Evolutionary conservation across 2,888 invertebrate genomes (phyloP).

Genomic region (Gisinianus flammeolus): DNA sequence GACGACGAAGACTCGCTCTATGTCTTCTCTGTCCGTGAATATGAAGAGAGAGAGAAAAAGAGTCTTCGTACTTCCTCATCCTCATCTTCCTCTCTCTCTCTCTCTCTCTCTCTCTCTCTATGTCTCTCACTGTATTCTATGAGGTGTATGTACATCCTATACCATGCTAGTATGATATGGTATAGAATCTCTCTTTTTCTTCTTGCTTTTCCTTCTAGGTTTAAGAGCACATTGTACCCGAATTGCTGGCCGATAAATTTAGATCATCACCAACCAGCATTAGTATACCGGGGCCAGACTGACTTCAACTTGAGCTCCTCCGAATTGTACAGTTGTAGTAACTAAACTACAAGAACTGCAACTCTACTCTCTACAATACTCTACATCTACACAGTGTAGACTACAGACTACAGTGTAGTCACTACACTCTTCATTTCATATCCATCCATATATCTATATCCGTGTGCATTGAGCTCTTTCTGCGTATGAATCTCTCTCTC

Average conservation of each 20-base stretch:
- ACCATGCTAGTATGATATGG: neutral
- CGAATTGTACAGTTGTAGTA: neutral
- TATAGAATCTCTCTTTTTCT: neutral
- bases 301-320: neutral
- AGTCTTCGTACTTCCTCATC: slow-evolving; percentile 2
- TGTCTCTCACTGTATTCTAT: neutral
- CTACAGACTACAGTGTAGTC: neutral
- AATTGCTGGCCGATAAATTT: slow-evolving; percentile 53
- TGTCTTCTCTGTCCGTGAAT: neutral
- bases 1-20: neutral
- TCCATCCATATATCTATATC: neutral
- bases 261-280: slow-evolving; percentile 46
- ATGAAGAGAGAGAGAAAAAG: neutral
- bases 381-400: neutral
- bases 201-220: slow-evolving; percentile 28
- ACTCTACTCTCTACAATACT: neutral
- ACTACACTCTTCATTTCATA: neutral
- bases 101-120: slow-evolving; percentile 10
- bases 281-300: slow-evolving; percentile 22
- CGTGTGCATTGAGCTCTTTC: no score
- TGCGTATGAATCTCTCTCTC: neutral
- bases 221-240: slow-evolving; percentile 53
- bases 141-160: neutral
- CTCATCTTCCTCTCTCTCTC: slow-evolving; percentile 4
- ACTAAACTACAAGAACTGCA: neutral